Evolutionary conservation across 2,888 invertebrate genomes (phyloP), one percentile per base, ranked within the genome.

Genomic region (Meliscaeva auricollis): DNA sequence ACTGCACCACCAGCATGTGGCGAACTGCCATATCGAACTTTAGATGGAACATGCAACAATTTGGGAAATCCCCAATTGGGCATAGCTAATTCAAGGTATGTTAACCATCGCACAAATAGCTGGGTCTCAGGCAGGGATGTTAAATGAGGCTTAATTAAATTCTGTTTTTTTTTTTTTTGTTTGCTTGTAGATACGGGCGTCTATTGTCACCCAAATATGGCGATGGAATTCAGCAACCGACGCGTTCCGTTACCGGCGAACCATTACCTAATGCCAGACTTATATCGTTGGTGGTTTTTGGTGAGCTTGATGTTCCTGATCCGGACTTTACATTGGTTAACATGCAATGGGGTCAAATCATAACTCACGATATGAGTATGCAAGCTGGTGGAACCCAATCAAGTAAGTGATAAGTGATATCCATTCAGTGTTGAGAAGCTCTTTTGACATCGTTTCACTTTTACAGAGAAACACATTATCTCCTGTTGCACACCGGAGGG

Each of bases 11-110:
- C 89, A n/a, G 52, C 54, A 4, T 92, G 93, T 68, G 88, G 90
- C 64, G 90, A 91, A 75, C 88, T 90, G 0, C 88, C 90, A 26
- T 97, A 96, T 91, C 94, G 97, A 62, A 94, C 96, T 0, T 94
- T 96, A 84, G 99, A 99, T 91, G 99, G 99, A 0, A 95, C 97
- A 0, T 99, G 99, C 91, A 99, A 99, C 91, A 99, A 99, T 92
- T 92, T 96, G 62, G 93, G 94, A 79, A 94, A 96, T 88, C 97
- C 98, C 0, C 94, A 95, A 7, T 95, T 96, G 94, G 99, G 99
- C 13, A 93, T 94, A 66, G 95, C 97, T 0, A 95, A 96, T 89
- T 95, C 95, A 0, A 94, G 95, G 88, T 90, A 87, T 30, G 20
- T 50, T 26, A 1, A 15, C 20, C 3, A 48, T 22, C n/a, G 2